A percentile compares a stretch with the other conserved stretches of the same genome.
Conservation (phyloP, 2,797 vertebrate species). For the Malacoctenus gilli region DNA sequence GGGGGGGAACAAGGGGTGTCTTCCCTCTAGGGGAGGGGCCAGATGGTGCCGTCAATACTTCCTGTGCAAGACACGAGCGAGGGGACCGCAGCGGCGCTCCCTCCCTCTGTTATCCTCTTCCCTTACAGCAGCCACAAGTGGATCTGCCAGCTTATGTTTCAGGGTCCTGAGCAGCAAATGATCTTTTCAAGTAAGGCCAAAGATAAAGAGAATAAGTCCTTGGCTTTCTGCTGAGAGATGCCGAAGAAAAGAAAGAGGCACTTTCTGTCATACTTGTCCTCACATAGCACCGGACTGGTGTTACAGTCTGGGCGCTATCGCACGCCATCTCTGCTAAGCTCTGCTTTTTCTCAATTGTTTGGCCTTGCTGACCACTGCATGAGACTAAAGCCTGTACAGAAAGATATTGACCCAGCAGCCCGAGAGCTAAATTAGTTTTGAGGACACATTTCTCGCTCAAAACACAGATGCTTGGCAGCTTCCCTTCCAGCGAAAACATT, state of each 20-base stretch:
- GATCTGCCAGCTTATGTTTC: slow-evolving; percentile 68
- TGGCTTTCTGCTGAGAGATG: slow-evolving; percentile 60
- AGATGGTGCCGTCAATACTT: slow-evolving; percentile 18
- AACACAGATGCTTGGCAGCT: slow-evolving; percentile 12
- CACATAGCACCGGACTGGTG: neutral
- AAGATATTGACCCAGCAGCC: slow-evolving; percentile 29
- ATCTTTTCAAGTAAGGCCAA: slow-evolving; percentile 63
- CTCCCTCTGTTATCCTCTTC: slow-evolving; percentile 21
- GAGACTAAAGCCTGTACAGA: slow-evolving; percentile 21
- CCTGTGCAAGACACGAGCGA: slow-evolving; percentile 14
- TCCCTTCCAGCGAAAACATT: no score
- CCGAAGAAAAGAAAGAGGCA: slow-evolving; percentile 34
- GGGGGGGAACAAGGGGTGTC: neutral
- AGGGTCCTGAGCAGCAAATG: slow-evolving; percentile 64
- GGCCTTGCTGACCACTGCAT: slow-evolving; percentile 37
- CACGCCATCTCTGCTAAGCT: slow-evolving; percentile 25
- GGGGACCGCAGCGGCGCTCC: neutral
- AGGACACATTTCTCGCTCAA: slow-evolving; percentile 6
- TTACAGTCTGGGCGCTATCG: slow-evolving; percentile 35
- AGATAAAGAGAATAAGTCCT: slow-evolving; percentile 65
- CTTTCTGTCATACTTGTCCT: slow-evolving; percentile 40
- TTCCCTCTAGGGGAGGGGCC: slow-evolving; percentile 18
- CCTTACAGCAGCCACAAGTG: slow-evolving; percentile 49
- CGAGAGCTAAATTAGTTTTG: slow-evolving; percentile 40
- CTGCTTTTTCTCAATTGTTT: slow-evolving; percentile 43